phyloP scores from a whole-genome alignment of 2,888 invertebrate species.

The Pachliopta kotzebuea region DNA sequence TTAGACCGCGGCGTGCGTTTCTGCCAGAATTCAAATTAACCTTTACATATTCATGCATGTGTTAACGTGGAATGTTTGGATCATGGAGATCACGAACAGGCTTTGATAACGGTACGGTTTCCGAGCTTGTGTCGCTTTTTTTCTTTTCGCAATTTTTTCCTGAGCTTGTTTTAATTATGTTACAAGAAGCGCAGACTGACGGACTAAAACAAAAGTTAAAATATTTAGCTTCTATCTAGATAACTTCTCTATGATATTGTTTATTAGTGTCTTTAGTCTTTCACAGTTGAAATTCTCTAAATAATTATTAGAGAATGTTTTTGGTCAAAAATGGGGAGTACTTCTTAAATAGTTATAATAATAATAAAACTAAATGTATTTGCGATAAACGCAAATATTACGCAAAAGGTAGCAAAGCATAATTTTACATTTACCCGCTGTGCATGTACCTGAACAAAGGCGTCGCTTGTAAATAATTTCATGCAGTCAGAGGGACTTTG shows the following conservation, averaged over 20 bases:
- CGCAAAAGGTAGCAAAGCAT: neutral
- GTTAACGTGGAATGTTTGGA: slow-evolving; percentile 27
- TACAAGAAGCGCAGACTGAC: neutral
- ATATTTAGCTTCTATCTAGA: neutral
- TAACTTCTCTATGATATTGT: neutral
- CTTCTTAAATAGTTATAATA: too few relatives aligned
- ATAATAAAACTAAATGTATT: neutral
- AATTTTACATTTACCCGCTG: neutral
- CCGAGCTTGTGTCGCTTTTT: neutral
- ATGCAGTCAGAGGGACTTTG: slow-evolving; percentile 15
- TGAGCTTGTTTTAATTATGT: neutral
- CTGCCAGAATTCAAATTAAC: slow-evolving; percentile 28
- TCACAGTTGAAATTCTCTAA: too few relatives aligned
- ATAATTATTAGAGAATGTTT: too few relatives aligned
- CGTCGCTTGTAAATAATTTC: slow-evolving; percentile 16
- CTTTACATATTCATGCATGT: slow-evolving; percentile 30
- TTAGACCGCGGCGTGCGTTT: slow-evolving; percentile 26
- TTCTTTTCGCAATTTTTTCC: neutral
- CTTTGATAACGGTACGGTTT: slow-evolving; percentile 22
- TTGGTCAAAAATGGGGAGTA: too few relatives aligned
- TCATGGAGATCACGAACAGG: slow-evolving; percentile 16
- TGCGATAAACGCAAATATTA: neutral
- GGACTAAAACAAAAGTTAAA: neutral
- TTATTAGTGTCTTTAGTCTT: neutral
- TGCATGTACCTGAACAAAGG: neutral